Base-by-base conservation (phyloP, 1,140 invertebrate species). In the Gryon sp. region DNA sequence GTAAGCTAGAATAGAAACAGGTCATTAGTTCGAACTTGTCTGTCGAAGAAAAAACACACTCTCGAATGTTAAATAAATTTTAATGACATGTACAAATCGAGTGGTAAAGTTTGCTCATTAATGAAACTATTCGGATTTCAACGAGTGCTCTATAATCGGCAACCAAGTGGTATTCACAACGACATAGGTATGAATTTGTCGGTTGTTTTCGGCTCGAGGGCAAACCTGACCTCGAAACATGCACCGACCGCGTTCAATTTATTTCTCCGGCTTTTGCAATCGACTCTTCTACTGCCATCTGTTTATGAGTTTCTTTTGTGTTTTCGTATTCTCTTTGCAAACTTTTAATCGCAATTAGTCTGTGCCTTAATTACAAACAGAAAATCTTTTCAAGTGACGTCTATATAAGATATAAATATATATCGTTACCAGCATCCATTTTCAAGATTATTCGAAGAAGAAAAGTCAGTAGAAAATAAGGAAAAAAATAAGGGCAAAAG, bases 241-340 rank as follows among this genome's bases (percentile, higher is more conserved):
- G 76, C 76, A 80, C 60, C 78, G 45, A 78, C 57, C 72, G 68
- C 63, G 69, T 78, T 68, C 69, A 78, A 82, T 78, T 82, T 76
- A 76, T 80, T 69, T 68, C 40, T 45, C 19, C 43, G 50, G 45
- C 59, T 18, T 46, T 50, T 15, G 18, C 46, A 18, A 52, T 68
- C 34, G 55, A 28, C 50, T 59, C 69, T 32, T 32, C 22, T 11
- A 20, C 32, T 65, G 53, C 65, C 65, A 73, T 62, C 62, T 69
- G 76, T 65, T 66, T 62, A 46, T 43, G 50, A 50, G 30, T 15
- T 48, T 32, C 41, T 52, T 30, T 9, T 8, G 8, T 28, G 2
- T 9, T 2, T 9, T 9, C 8, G 26, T 28, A 1, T 28, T 7
- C n/a, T n/a, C n/a, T n/a, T n/a, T n/a, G n/a, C n/a, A n/a, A n/a